Evolutionary conservation across 2,113 vertebrate species (phyloP), one percentile per base, ranked within the genome.

Genomic region (Notarius lentiginosus): DNA sequence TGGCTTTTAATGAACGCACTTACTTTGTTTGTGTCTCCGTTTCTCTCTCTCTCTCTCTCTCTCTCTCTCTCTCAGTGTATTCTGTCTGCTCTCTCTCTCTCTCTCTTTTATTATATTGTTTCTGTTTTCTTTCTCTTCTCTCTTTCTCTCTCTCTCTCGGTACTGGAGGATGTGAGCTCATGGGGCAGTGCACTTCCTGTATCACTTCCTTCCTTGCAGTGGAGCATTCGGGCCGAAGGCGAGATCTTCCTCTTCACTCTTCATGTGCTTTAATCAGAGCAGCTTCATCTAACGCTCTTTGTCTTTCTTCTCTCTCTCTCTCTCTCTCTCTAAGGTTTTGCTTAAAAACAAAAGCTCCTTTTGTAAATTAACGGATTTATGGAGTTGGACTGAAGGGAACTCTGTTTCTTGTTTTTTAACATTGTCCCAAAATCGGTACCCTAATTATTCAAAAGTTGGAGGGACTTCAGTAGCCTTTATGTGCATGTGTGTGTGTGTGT

Each of bases 1-100:
- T 92, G 92, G 93, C 93, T 96, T 94, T 97, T 97, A 97, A 98
- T 96, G 96, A 98, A 98, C 95, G 96, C 87, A 95, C 96, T 93
- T 95, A 94, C 94, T 96, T 95, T 95, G 94, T 93, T 95, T 93
- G 90, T 68, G 1, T 68, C 27, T 88, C 11, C 15, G 12, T 34
- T 5, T 68, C 27, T 68, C 12, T 30, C 66, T 30, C 1, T 30
- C n/a, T 68, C 0, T 68, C 63, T 65, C 0, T 65, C 61, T 68
- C 4, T 94, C 94, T 94, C 91, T 95, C 94, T 94, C 91, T 92
- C 92, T 92, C 0, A 2, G 12, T 93, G 95, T 93, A 93, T 34
- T 15, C 30, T 72, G 41, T 30, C 6, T 30, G 0, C 9, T n/a
- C 1, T 14, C 11, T 65, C 2, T 61, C 7, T 63, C 0, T n/a